These are phyloP conservation scores for Hyalella azteca DNA, from an alignment of 2,888 invertebrate species.

Conservation along the genomic window DNA sequence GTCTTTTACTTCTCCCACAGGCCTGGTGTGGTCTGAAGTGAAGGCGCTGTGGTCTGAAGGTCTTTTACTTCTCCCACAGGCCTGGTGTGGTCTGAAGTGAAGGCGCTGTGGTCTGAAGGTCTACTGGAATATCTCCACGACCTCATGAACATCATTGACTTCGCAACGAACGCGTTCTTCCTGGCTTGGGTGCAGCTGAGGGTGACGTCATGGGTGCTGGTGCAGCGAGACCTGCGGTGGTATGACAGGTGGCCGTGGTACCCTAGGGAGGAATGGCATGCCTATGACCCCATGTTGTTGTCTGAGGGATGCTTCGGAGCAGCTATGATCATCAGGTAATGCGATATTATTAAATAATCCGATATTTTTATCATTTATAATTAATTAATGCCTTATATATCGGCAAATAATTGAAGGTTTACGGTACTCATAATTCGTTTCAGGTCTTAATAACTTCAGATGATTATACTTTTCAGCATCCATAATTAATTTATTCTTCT, in stretches of 20 bases:
- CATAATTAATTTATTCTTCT: no score
- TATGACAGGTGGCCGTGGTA: constrained; percentile 74
- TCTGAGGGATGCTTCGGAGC: constrained; percentile 93
- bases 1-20: not conserved
- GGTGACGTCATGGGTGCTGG: constrained; percentile 52
- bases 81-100: constrained; percentile 90
- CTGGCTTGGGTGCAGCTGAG: constrained; percentile 63
- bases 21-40: no score
- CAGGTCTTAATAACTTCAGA: no score
- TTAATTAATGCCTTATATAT: not conserved
- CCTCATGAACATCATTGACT: constrained; percentile 97
- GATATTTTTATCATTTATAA: not conserved
- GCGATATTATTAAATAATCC: not conserved
- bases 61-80: constrained; percentile 67
- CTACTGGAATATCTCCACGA: constrained; percentile 84
- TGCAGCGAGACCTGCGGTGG: constrained; percentile 73
- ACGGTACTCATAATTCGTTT: no score
- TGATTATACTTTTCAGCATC: no score
- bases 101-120: constrained; percentile 87
- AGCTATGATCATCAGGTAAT: constrained; percentile 86
- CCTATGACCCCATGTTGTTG: constrained; percentile 91
- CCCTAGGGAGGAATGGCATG: constrained; percentile 85
- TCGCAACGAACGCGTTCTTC: constrained; percentile 87
- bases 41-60: no score
- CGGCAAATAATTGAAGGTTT: no score